Conservation (phyloP, 1,140 invertebrate species). For the Drosophila mauritiana region DNA sequence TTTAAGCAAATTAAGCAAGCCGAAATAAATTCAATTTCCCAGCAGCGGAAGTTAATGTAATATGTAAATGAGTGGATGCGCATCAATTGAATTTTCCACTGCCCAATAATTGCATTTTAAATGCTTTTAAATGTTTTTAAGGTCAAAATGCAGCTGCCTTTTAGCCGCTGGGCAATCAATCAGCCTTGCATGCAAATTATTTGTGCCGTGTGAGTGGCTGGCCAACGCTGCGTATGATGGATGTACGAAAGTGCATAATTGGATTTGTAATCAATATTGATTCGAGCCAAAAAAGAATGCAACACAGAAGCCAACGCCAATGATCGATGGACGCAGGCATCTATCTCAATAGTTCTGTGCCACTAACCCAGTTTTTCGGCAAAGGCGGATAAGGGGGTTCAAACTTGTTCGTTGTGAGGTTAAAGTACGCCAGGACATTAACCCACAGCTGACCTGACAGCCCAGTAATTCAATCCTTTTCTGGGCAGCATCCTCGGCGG, state of each 20-base stretch:
- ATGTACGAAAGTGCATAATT: slow-evolving; percentile 66
- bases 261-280: slow-evolving; percentile 71
- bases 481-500: slow-evolving; percentile 44
- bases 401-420: slow-evolving; percentile 37
- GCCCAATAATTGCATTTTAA: slow-evolving; percentile 57
- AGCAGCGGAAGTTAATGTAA: slow-evolving; percentile 53
- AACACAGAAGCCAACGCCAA: background rate
- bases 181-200: slow-evolving; percentile 39
- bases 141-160: slow-evolving; percentile 26
- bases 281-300: background rate
- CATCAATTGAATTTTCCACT: slow-evolving; percentile 40
- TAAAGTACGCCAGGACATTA: slow-evolving; percentile 75
- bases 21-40: slow-evolving; percentile 48
- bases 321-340: slow-evolving; percentile 25
- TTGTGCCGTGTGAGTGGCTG: slow-evolving; percentile 1
- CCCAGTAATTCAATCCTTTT: slow-evolving; percentile 71
- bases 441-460: slow-evolving; percentile 42
- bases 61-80: slow-evolving; percentile 54
- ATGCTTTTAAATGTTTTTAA: slow-evolving; percentile 72
- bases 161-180: slow-evolving; percentile 53
- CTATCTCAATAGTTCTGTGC: slow-evolving; percentile 53
- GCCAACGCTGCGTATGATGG: slow-evolving; percentile 50
- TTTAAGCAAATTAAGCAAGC: slow-evolving; percentile 21
- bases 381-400: background rate
- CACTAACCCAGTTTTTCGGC: slow-evolving; percentile 64